A percentile compares a stretch with the other conserved stretches of the same genome.
phyloP scores from a whole-genome alignment of 2,888 invertebrate genomes.

The Lasioglossum marginatum region DNA sequence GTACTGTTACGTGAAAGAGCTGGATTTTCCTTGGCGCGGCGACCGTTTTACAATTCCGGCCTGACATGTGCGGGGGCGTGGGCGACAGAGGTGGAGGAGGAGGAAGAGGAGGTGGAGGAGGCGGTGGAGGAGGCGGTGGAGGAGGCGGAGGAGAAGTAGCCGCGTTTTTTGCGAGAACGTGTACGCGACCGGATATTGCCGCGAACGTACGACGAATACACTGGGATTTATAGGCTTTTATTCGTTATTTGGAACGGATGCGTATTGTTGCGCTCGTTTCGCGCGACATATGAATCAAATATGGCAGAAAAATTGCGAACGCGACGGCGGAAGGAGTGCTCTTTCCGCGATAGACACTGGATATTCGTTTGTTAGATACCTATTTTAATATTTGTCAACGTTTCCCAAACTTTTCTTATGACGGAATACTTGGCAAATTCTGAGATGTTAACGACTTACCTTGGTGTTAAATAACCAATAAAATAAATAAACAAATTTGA shows the following conservation, averaged over 20 bases:
- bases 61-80: slow-evolving; percentile 24
- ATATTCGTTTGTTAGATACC: slow-evolving; percentile 18
- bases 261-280: slow-evolving; percentile 47
- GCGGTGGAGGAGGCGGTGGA: neutral
- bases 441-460: neutral
- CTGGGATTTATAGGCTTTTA: slow-evolving; percentile 60
- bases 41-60: slow-evolving; percentile 40
- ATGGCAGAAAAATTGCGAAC: slow-evolving; percentile 15
- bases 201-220: slow-evolving; percentile 34
- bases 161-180: slow-evolving; percentile 45
- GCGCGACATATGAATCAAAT: slow-evolving; percentile 40
- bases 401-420: neutral
- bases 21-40: slow-evolving; percentile 48
- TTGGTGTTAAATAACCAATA: neutral
- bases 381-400: neutral
- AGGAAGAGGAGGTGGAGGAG: neutral
- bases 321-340: neutral
- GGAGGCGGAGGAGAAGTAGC: neutral
- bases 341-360: neutral
- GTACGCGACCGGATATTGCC: slow-evolving; percentile 40
- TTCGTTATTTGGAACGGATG: slow-evolving; percentile 48
- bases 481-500: no score
- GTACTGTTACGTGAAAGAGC: slow-evolving; percentile 57
- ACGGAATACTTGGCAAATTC: neutral
- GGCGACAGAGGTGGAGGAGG: neutral